Base-by-base conservation (phyloP, 1,140 invertebrate genomes). In the Whitmania pigra region DNA sequence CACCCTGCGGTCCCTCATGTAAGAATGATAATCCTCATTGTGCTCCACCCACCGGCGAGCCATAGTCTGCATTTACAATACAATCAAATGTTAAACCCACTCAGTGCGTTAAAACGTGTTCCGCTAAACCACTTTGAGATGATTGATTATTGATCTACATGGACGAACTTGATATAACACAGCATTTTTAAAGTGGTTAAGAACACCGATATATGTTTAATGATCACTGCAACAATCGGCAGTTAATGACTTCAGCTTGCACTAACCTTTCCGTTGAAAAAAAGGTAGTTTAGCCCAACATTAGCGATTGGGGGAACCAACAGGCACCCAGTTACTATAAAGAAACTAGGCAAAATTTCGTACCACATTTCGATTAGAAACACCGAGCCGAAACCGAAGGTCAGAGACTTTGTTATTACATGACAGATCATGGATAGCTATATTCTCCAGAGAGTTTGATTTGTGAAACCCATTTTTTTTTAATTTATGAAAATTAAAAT, bases 191-290 rank as follows among this genome's bases (percentile, higher is more conserved):
- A n/a, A n/a, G n/a, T n/a, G n/a, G n/a, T n/a, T n/a, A n/a, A n/a
- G n/a, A n/a, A n/a, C n/a, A n/a, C n/a, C n/a, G n/a, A n/a, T n/a
- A n/a, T n/a, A n/a, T n/a, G n/a, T n/a, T n/a, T n/a, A n/a, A n/a
- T n/a, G n/a, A n/a, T n/a, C n/a, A n/a, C n/a, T n/a, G n/a, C n/a
- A 57, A 57, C 54, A 2, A 57, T 57, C 25, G 54, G 54, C 54
- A 57, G 25, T 9, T 20, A 57, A 20, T 57, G 22, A n/a, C 22
- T 63, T n/a, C 9, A 13, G 20, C 22, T 17, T 25, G 57, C 57
- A 63, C 22, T n/a, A 31, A 63, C 57, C 57, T 63, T 63, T n/a
- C 57, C 57, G 11, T 63, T 63, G 18, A 63, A 63, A 63, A 13
- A 13, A 11, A 63, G 20, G 11, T 31, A 63, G 29, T 63, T 63